phyloP scores from a whole-genome alignment of 1,140 invertebrate species.

The Drosophila obscura region DNA sequence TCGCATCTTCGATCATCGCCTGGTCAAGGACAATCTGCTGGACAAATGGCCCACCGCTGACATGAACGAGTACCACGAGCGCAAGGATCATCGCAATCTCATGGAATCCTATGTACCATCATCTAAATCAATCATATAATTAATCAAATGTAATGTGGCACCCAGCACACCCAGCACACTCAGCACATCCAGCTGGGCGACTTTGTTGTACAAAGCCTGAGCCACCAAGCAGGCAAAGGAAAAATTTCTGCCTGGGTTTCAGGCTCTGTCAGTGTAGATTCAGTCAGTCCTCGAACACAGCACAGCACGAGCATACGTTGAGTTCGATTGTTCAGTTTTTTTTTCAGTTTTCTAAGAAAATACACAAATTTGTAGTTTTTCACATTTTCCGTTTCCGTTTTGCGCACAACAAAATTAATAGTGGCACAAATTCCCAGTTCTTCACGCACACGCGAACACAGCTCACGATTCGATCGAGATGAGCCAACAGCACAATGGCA shows the following conservation, averaged over 20 bases:
- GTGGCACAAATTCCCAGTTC: slow-evolving; percentile 46
- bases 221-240: no score
- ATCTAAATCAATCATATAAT: slow-evolving; percentile 14
- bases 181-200: background rate
- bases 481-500: slow-evolving; percentile 12
- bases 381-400: background rate
- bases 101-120: slow-evolving; percentile 82
- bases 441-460: background rate
- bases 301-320: no score
- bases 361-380: background rate
- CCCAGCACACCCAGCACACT: background rate
- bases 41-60: slow-evolving; percentile 77
- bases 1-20: slow-evolving; percentile 78
- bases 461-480: slow-evolving; percentile 6
- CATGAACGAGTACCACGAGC: slow-evolving; percentile 74
- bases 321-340: background rate
- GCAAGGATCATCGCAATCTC: slow-evolving; percentile 83
- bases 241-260: no score
- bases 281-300: no score
- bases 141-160: slow-evolving; percentile 1
- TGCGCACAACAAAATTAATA: slow-evolving; percentile 38
- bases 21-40: slow-evolving; percentile 81
- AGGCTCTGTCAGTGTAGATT: no score
- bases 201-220: no score
- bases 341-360: slow-evolving; percentile 1